Evolutionary conservation across 2,113 vertebrate species (phyloP), one percentile per base, ranked within the genome.

Genomic region (Heptranchias perlo): DNA sequence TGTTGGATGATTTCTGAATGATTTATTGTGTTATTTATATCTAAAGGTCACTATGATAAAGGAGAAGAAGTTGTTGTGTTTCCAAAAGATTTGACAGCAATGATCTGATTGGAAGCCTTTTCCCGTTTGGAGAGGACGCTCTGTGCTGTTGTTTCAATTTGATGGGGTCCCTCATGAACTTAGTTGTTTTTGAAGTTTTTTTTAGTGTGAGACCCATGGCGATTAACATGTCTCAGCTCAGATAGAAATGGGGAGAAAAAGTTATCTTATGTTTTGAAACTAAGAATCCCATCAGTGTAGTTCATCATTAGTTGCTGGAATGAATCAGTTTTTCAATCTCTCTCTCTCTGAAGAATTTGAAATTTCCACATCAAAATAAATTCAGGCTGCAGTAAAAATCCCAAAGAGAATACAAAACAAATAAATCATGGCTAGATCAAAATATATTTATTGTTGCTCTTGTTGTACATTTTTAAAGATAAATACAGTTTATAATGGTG

Each of bases 341-440:
- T 0, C 35, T 78, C 73, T n/a, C 39, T 82, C 78, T 47, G 78
- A 82, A 62, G 18, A 61, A 62, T 39, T 93, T 93, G 89, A n/a
- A 93, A 62, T 47, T 10, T 93, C n/a, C 23, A 93, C 89, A 93
- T 39, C 58, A 92, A 93, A 93, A 39, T 39, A 93, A 93, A 39
- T 18, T 23, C 31, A 62, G 16, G 58, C 58, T 93, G 35, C 58
- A 62, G 54, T 93, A 39, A 28, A 62, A 93, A 93, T 64, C 58
- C 58, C 89, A 39, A 39, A 18, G 89, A 21, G 58, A 64, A 93
- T 93, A 93, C 35, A 62, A 62, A 39, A 62, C 64, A 62, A 93
- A 93, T 93, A 62, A 93, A 62, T 93, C 31, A 93, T 93, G n/a
- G 58, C 18, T 4, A n/a, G 35, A 93, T 93, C 89, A 93, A 93